Percentiles rank a stretch among this genome's conserved stretches.
Conservation (phyloP, 2,113 vertebrate genomes). For the Pungitius pungitius region DNA sequence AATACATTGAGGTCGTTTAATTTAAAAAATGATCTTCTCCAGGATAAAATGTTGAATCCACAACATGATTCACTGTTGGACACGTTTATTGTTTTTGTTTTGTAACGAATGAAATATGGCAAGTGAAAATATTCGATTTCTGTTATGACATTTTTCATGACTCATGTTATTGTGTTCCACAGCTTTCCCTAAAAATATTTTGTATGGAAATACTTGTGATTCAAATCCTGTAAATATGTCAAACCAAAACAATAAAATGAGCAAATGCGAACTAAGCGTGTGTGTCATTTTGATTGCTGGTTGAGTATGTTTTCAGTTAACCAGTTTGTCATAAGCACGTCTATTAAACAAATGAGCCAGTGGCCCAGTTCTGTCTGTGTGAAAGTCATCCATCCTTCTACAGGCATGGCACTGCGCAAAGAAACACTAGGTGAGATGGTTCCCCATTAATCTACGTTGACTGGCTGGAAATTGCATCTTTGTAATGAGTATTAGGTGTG, state of each 20-base stretch:
- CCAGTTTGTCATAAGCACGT: constrained; percentile 72
- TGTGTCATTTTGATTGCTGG: constrained; percentile 56
- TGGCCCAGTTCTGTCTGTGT: constrained; percentile 63
- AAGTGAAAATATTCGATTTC: not conserved
- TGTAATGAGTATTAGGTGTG: constrained; percentile 89
- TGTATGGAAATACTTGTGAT: not conserved
- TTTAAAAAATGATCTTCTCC: not conserved
- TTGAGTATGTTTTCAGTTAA: constrained; percentile 51
- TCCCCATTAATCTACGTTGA: constrained; percentile 84
- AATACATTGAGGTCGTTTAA: not conserved
- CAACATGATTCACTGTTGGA: not conserved
- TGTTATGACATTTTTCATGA: not conserved
- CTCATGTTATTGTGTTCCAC: not conserved
- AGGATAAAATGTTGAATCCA: not conserved
- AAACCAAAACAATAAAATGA: constrained; percentile 49
- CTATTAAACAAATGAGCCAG: constrained; percentile 66
- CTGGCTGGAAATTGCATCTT: constrained; percentile 86
- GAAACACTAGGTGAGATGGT: constrained; percentile 75
- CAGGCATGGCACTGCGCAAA: constrained; percentile 70
- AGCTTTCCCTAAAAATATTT: constrained; percentile 12
- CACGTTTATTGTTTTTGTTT: not conserved
- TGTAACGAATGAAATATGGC: not conserved
- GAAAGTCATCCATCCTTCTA: constrained; percentile 81
- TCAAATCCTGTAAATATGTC: constrained; percentile 21
- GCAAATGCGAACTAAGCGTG: constrained; percentile 37